Evolutionary conservation across 2,113 vertebrate species (phyloP).

Genomic region (Herpailurus yagouaroundi): DNA sequence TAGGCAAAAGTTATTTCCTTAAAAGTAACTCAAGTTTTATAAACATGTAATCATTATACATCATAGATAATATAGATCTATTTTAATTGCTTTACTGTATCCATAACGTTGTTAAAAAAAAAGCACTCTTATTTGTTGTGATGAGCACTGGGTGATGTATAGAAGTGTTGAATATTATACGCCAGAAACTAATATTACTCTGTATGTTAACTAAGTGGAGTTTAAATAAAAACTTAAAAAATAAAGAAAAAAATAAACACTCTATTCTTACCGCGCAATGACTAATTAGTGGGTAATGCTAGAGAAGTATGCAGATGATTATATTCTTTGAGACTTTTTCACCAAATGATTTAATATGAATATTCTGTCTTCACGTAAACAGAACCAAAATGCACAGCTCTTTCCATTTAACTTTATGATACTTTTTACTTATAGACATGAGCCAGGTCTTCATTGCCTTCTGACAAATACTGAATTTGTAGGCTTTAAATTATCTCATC

Average conservation of each 20-base stretch:
- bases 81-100: background rate
- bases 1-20: background rate
- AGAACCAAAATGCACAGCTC: background rate
- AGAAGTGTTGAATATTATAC: background rate
- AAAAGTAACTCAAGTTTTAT: conserved; percentile 7
- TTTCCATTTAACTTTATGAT: conserved; percentile 42
- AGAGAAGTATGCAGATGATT: background rate
- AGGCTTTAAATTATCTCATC: background rate
- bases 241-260: background rate
- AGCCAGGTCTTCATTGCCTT: background rate
- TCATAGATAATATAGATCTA: background rate
- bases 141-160: background rate
- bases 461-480: conserved; percentile 25
- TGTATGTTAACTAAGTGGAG: background rate
- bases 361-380: background rate
- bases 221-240: background rate
- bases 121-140: background rate
- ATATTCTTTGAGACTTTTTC: conserved; percentile 15
- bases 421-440: background rate
- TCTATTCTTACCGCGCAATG: background rate
- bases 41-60: background rate
- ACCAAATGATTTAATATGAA: background rate
- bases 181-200: background rate
- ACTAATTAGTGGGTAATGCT: background rate
- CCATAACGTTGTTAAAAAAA: background rate